A percentile compares a stretch with the other conserved stretches of the same genome.
These are phyloP conservation scores for Caenorhabditis remanei DNA, from an alignment of 1,140 invertebrate species.

Conservation along the genomic window DNA sequence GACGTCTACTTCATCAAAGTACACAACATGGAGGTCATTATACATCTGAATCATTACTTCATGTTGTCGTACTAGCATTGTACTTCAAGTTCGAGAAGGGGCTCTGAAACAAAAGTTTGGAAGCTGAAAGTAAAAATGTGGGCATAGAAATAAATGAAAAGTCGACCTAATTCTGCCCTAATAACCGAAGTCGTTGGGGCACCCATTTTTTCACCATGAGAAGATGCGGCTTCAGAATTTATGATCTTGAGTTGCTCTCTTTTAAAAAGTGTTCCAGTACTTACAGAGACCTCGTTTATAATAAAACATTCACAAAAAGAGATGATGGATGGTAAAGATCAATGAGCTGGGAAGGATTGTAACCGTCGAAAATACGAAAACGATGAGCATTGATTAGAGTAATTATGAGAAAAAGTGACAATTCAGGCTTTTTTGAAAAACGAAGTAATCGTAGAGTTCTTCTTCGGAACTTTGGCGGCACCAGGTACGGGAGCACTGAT, in stretches of 20 bases:
- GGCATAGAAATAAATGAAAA: neutral
- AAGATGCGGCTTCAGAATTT: neutral
- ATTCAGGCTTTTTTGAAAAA: slow-evolving; percentile 31
- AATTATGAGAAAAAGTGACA: neutral
- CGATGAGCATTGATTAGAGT: slow-evolving; percentile 1
- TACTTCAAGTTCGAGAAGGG: neutral
- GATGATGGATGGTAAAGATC: neutral
- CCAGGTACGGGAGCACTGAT: slow-evolving; percentile 32
- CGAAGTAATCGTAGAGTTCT: slow-evolving; percentile 30
- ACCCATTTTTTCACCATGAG: neutral
- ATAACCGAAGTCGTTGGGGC: slow-evolving; percentile 5
- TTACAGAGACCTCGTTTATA: slow-evolving; percentile 26
- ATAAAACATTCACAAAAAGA: slow-evolving; percentile 43
- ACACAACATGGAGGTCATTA: neutral
- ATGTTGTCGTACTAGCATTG: neutral
- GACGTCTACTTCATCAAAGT: slow-evolving; percentile 33
- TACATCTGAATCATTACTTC: neutral
- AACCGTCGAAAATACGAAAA: neutral
- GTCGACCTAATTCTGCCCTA: neutral
- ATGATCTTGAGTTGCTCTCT: neutral
- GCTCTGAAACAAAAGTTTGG: neutral
- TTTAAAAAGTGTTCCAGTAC: neutral
- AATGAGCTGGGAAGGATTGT: neutral
- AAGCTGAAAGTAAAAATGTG: neutral
- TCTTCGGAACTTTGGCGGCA: slow-evolving; percentile 1